Conservation (phyloP, 2,113 vertebrate species). For the Coreoperca whiteheadi region DNA sequence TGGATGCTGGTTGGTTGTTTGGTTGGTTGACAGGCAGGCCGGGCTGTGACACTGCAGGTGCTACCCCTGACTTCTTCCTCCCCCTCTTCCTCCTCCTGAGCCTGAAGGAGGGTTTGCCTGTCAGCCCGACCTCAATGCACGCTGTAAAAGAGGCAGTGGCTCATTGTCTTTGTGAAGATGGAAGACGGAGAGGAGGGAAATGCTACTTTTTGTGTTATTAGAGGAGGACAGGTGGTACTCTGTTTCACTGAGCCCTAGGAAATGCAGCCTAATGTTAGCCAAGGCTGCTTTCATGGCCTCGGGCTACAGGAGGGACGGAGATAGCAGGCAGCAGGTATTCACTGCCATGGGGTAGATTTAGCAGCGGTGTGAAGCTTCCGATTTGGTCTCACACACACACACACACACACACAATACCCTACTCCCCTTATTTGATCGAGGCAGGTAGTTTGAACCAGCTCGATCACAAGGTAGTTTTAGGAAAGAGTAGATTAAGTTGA, state of each 20-base stretch:
- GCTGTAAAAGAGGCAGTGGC: conserved; percentile 46
- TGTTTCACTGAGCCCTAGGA: conserved; percentile 75
- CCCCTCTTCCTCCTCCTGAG: conserved; percentile 20
- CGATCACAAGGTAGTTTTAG: conserved; percentile 37
- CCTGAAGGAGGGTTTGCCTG: conserved; percentile 61
- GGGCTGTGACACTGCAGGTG: conserved; percentile 67
- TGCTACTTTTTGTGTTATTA: conserved; percentile 72
- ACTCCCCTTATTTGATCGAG: conserved; percentile 55
- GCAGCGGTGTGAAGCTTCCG: conserved; percentile 63
- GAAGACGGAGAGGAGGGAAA: conserved; percentile 64
- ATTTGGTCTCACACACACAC: conserved; percentile 48
- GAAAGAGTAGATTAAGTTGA: conserved; percentile 57
- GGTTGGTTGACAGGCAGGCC: conserved; percentile 53
- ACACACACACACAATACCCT: conserved; percentile 17
- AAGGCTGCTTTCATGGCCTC: conserved; percentile 77
- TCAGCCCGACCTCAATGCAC: conserved; percentile 52
- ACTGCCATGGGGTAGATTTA: conserved; percentile 76
- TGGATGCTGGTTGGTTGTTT: conserved; percentile 46
- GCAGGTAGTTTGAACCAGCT: conserved; percentile 59
- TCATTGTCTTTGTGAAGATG: conserved; percentile 69
- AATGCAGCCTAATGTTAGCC: conserved; percentile 75
- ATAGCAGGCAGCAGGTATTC: conserved; percentile 72
- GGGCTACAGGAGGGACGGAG: conserved; percentile 74
- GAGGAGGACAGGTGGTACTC: conserved; percentile 77
- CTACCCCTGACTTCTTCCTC: conserved; percentile 24